Conservation (phyloP, 2,113 vertebrate species). For the Vidua macroura region DNA sequence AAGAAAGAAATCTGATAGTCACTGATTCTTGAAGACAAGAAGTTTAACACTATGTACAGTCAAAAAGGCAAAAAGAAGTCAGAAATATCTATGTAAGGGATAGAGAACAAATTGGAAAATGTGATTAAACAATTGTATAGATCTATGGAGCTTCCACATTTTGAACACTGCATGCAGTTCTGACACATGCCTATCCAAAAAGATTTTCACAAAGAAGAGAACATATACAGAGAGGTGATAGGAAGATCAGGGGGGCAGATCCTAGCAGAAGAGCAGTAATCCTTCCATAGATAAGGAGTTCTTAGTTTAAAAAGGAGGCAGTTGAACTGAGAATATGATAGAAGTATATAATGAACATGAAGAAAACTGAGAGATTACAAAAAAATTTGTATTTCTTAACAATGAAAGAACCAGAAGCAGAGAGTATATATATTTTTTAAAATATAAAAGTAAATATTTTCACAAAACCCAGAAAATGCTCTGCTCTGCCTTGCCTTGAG, state of each 20-base stretch:
- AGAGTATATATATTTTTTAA: accelerated
- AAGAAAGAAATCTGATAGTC: neutral
- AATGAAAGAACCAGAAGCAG: neutral
- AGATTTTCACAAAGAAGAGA: neutral
- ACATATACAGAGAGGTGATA: neutral
- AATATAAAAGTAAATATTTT: neutral
- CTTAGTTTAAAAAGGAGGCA: neutral
- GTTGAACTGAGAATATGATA: neutral
- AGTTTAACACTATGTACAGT: neutral
- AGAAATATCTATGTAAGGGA: neutral
- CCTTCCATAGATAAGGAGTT: neutral
- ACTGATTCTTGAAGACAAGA: neutral
- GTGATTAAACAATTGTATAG: neutral
- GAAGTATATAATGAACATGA: neutral
- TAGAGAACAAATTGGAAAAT: neutral
- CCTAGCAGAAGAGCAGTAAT: neutral
- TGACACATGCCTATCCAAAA: neutral
- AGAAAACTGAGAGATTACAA: neutral
- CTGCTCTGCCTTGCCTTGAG: neutral
- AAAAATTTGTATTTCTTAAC: neutral
- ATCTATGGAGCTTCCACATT: neutral
- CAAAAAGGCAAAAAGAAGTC: neutral
- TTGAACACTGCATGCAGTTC: neutral
- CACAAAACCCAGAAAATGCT: neutral
- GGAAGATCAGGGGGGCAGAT: neutral